Evolutionary conservation across 2,888 invertebrate genomes (phyloP).

Genomic region (Eilema griseolum): DNA sequence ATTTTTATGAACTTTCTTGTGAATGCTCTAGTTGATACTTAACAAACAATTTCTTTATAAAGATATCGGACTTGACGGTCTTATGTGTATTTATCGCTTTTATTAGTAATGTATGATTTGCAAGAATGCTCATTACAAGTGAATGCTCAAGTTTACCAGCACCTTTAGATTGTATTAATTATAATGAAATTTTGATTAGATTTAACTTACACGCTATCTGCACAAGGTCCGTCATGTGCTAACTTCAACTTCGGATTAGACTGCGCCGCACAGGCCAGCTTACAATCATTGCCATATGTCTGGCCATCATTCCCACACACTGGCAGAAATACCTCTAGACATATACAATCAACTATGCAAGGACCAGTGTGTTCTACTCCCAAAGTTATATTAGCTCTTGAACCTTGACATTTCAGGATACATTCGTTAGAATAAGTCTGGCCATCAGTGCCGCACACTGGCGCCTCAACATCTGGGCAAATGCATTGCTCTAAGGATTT

Average conservation of each 20-base stretch:
- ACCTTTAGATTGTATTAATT: too few species aligned
- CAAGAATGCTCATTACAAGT: too few species aligned
- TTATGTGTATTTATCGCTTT: too few species aligned
- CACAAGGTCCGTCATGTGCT: neutral
- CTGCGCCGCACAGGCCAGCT: neutral
- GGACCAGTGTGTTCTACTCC: neutral
- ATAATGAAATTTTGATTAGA: too few species aligned
- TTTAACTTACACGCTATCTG: neutral
- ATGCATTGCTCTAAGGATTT: neutral
- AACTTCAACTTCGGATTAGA: neutral
- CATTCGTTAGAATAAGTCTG: neutral
- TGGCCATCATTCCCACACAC: constrained; percentile 10
- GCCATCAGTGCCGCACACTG: constrained; percentile 4
- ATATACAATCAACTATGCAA: neutral
- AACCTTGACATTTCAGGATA: neutral
- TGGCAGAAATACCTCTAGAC: neutral
- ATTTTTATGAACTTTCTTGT: too few species aligned
- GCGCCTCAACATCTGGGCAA: neutral
- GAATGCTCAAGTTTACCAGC: too few species aligned
- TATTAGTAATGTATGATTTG: too few species aligned
- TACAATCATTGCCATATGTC: constrained; percentile 3
- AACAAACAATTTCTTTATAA: too few species aligned
- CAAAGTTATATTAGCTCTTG: neutral
- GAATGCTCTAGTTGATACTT: too few species aligned
- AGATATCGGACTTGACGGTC: too few species aligned